A percentile compares a stretch with the other conserved stretches of the same genome.
phyloP scores from a whole-genome alignment of 2,888 invertebrate genomes.

The Lypha dubia region DNA sequence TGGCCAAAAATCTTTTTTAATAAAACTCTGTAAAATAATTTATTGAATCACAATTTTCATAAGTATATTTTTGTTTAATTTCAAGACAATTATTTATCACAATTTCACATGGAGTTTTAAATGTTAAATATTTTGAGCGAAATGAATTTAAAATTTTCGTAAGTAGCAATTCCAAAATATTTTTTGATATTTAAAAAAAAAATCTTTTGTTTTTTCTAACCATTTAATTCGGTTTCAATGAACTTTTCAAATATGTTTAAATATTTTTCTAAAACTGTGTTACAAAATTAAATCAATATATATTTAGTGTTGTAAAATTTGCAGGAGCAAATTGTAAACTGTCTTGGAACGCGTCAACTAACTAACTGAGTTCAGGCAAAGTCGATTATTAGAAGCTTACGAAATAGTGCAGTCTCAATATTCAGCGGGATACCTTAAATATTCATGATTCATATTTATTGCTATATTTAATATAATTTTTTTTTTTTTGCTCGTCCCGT shows the following conservation, averaged over 20 bases:
- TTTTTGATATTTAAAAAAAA: not conserved
- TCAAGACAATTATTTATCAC: not conserved
- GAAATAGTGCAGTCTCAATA: slow-evolving; percentile 72
- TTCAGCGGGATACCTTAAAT: slow-evolving; percentile 70
- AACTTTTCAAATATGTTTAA: slow-evolving; percentile 28
- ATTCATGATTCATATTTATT: slow-evolving; percentile 60
- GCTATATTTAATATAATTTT: slow-evolving; percentile 31
- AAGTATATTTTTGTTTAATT: not conserved
- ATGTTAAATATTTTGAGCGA: not conserved
- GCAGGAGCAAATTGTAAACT: slow-evolving; percentile 79
- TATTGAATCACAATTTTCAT: not conserved
- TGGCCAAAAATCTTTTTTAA: not conserved
- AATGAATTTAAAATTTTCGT: not conserved
- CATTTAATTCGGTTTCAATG: not conserved
- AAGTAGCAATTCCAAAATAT: not conserved
- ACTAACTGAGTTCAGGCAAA: slow-evolving; percentile 80
- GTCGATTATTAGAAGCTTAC: slow-evolving; percentile 68
- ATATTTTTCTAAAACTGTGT: slow-evolving; percentile 12
- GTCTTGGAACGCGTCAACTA: slow-evolving; percentile 83
- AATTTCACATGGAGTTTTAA: not conserved
- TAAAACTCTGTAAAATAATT: not conserved
- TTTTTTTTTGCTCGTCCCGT: too few relatives aligned
- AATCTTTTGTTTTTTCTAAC: not conserved
- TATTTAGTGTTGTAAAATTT: slow-evolving; percentile 37
- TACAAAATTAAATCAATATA: slow-evolving; percentile 48